Evolutionary conservation across 1,140 invertebrate genomes (phyloP), one percentile per base, ranked within the genome.

Genomic region (Colletes latitarsis): DNA sequence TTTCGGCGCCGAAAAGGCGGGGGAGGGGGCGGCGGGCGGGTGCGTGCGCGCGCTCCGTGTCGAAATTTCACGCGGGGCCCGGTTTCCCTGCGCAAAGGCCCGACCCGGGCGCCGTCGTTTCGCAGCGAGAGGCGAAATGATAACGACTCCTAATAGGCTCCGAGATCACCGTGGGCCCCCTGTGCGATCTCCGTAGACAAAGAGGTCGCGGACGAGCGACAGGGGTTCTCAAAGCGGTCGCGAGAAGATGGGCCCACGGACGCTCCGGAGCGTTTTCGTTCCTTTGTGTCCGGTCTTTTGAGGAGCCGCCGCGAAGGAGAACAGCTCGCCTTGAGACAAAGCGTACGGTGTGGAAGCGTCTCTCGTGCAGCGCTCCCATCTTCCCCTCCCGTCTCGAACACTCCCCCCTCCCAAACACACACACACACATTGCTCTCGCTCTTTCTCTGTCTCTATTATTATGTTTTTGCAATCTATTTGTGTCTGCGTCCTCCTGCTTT

Each of bases 391-490:
- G 64, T 75, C 78, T 86, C 83, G 86, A 85, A 46, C 63, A 43
- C 58, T 52, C 52, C 57, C 17, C 21, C 43, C 49, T 39, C 73
- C 21, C 39, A 30, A 30, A 30, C 30, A 30, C 17, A 46, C 55
- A 49, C 17, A 60, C 30, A 39, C 67, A 55, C 53, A 43, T 19
- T 21, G 46, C n/a, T 67, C 72, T 41, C 49, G 3, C 72, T 64
- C 80, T 69, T 76, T 78, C 66, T 81, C 66, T 67, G 82, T 89
- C 89, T 90, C 92, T 93, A 93, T 93, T 93, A 93, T 93, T 93
- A 93, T 92, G 91, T 93, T 92, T 91, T 93, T 91, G 90, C 91
- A 90, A 93, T 93, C 92, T 93, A 93, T 93, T 93, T 93, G 92
- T 93, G 92, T 93, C 92, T 93, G 92, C 91, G 83, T 87, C 82